A percentile compares a stretch with the other conserved stretches of the same genome.
These are phyloP conservation scores for Pachymerium ferrugineum DNA, from an alignment of 2,888 invertebrate species.

Conservation along the genomic window DNA sequence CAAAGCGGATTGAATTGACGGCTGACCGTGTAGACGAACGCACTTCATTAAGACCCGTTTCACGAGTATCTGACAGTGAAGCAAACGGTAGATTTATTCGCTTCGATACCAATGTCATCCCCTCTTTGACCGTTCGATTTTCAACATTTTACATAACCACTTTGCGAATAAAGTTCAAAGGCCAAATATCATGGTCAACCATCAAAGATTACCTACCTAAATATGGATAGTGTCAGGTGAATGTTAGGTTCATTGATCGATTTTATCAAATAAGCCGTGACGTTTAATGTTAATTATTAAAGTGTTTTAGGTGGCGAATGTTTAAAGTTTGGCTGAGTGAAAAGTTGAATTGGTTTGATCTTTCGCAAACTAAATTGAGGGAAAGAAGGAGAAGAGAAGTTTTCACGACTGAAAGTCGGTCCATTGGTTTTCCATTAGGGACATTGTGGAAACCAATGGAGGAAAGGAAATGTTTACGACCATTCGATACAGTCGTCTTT, in stretches of 20 bases:
- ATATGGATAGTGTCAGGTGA: too few relatives aligned
- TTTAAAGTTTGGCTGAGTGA: too few relatives aligned
- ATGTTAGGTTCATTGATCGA: too few relatives aligned
- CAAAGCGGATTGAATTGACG: slow-evolving; percentile 7
- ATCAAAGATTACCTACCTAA: too few relatives aligned
- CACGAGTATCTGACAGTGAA: neutral
- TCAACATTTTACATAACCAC: neutral
- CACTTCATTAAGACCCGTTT: slow-evolving; percentile 7
- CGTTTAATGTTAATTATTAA: too few relatives aligned
- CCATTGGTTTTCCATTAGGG: slow-evolving; percentile 18
- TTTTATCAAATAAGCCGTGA: too few relatives aligned
- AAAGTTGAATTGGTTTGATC: neutral
- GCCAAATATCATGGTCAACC: too few relatives aligned
- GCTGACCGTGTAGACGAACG: neutral
- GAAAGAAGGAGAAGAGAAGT: neutral
- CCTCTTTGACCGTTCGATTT: neutral
- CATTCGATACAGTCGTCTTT: neutral
- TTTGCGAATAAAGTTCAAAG: too few relatives aligned
- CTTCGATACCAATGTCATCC: neutral
- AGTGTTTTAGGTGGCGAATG: too few relatives aligned
- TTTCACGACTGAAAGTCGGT: neutral
- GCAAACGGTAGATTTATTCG: slow-evolving; percentile 9
- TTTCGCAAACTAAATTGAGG: neutral
- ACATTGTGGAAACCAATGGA: slow-evolving; percentile 6
- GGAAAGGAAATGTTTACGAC: slow-evolving; percentile 10